These are phyloP conservation scores for Lasioglossum leucozonium DNA, from an alignment of 2,888 invertebrate genomes.

Conservation along the genomic window DNA sequence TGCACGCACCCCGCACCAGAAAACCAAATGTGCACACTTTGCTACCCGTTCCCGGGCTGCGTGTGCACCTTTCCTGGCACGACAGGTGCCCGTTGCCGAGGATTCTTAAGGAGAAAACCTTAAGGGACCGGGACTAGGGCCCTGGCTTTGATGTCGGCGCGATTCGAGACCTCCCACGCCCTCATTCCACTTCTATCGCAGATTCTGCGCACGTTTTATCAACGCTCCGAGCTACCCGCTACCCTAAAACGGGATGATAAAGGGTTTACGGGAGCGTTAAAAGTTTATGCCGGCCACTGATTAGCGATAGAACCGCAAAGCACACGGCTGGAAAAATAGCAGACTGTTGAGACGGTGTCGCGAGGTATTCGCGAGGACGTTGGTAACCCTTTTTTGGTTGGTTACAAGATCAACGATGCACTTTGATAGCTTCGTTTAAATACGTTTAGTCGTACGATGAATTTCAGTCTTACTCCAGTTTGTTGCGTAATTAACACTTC, in stretches of 20 bases:
- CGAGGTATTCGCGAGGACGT: neutral
- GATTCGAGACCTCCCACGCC: neutral
- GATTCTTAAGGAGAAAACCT: slow-evolving; percentile 52
- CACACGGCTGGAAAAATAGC: neutral
- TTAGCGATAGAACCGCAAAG: neutral
- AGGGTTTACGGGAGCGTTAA: slow-evolving; percentile 19
- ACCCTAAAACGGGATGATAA: slow-evolving; percentile 10
- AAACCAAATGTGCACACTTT: slow-evolving; percentile 50
- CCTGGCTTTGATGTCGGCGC: slow-evolving; percentile 42
- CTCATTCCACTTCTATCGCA: slow-evolving; percentile 3
- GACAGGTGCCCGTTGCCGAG: slow-evolving; percentile 60
- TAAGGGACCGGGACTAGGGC: neutral
- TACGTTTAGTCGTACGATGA: too few species aligned
- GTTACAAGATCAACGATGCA: neutral
- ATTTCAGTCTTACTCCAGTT: too few species aligned
- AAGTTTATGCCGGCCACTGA: slow-evolving; percentile 20
- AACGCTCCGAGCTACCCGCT: neutral
- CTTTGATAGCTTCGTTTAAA: neutral
- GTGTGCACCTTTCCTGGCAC: slow-evolving; percentile 57
- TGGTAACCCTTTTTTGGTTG: neutral
- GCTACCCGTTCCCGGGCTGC: slow-evolving; percentile 22
- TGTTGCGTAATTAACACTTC: neutral
- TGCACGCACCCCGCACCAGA: slow-evolving; percentile 76
- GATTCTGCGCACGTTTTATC: slow-evolving; percentile 31
- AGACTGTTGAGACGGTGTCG: neutral